Conservation (phyloP, 23 tunicate genomes). For the Diplosoma virens region DNA sequence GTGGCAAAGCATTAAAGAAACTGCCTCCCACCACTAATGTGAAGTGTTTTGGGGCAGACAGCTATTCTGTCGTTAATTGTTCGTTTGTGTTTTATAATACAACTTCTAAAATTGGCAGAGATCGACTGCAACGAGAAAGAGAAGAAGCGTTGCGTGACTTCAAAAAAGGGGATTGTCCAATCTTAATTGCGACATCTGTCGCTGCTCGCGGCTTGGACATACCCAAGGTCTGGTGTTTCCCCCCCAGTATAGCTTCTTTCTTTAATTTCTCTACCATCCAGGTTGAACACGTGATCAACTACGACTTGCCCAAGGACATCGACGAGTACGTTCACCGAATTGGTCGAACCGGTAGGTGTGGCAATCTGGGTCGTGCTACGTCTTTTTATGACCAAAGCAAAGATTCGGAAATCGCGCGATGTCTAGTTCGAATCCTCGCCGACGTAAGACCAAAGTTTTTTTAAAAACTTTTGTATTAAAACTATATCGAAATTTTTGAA, state of each 20-base stretch:
- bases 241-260: no score
- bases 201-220: conserved; percentile 98
- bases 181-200: conserved; percentile 98
- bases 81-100: no score
- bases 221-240: conserved; percentile 65
- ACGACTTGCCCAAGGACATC: conserved; percentile 87
- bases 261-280: not conserved
- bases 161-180: conserved; percentile 72
- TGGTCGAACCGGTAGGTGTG: conserved; percentile 98
- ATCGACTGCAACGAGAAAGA: conserved; percentile 88
- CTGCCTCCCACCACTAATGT: no score
- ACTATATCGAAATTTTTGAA: not conserved
- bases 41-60: no score
- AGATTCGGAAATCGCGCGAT: conserved; percentile 64
- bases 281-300: conserved; percentile 98
- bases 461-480: not conserved
- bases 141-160: conserved; percentile 94
- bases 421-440: conserved; percentile 66
- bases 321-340: conserved; percentile 99
- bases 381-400: conserved; percentile 76
- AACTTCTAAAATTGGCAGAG: no score
- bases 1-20: no score
- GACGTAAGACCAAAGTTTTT: conserved; percentile 27
- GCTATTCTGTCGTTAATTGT: no score
- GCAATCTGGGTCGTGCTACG: conserved; percentile 89